These are phyloP conservation scores for Thyatira batis DNA, from an alignment of 2,888 invertebrate species.

Conservation along the genomic window DNA sequence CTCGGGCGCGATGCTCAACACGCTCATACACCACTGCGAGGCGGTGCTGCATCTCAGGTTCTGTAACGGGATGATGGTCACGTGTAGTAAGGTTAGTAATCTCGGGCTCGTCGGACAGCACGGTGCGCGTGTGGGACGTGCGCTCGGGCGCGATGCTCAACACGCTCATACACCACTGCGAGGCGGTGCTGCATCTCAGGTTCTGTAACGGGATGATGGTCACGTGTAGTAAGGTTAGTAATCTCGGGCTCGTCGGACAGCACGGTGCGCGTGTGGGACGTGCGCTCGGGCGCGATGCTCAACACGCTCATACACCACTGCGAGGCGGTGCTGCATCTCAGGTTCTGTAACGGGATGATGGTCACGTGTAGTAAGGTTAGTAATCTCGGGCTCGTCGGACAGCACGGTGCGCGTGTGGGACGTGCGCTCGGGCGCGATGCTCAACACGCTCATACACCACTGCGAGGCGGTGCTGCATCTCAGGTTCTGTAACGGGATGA, in stretches of 20 bases:
- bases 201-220: constrained; percentile 99
- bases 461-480: constrained; percentile 99
- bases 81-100: no score
- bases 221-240: no score
- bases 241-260: no score
- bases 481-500: constrained; percentile 99
- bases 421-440: constrained; percentile 96
- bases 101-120: no score
- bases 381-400: no score
- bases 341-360: constrained; percentile 99
- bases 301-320: constrained; percentile 99
- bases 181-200: constrained; percentile 98
- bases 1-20: constrained; percentile 98
- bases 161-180: constrained; percentile 99
- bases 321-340: constrained; percentile 98
- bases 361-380: no score
- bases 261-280: constrained; percentile 99
- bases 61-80: constrained; percentile 99
- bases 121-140: constrained; percentile 99
- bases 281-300: constrained; percentile 96
- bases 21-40: constrained; percentile 99
- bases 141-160: constrained; percentile 97
- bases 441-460: constrained; percentile 99
- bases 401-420: constrained; percentile 99
- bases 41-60: constrained; percentile 99